Evolutionary conservation across 2,797 vertebrate genomes (phyloP).

Genomic region (Hephaestus fuliginosus): DNA sequence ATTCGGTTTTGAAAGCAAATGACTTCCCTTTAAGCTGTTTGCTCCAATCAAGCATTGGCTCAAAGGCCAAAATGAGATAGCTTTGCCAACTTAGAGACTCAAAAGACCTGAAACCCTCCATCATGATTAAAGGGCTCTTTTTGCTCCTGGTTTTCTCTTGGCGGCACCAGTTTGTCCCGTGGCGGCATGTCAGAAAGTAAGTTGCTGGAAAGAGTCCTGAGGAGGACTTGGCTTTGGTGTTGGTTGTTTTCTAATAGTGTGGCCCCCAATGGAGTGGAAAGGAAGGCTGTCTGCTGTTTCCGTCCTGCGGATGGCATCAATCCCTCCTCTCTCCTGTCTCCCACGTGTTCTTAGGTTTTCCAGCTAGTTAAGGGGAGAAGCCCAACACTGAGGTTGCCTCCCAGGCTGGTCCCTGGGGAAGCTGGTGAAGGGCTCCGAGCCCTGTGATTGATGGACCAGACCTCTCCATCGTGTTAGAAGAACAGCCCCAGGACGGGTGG

Average conservation of each 20-base stretch:
- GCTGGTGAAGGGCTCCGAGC: slow-evolving; percentile 61
- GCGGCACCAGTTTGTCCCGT: slow-evolving; percentile 63
- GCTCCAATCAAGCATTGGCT: slow-evolving; percentile 70
- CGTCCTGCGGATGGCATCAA: slow-evolving; percentile 51
- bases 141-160: slow-evolving; percentile 56
- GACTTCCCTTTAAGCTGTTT: slow-evolving; percentile 56
- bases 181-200: slow-evolving; percentile 56
- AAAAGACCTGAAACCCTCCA: slow-evolving; percentile 53
- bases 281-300: slow-evolving; percentile 51
- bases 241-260: slow-evolving; percentile 59
- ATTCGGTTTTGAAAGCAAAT: slow-evolving; percentile 64
- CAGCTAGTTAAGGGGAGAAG: slow-evolving; percentile 48
- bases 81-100: slow-evolving; percentile 55
- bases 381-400: slow-evolving; percentile 58
- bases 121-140: slow-evolving; percentile 69
- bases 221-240: slow-evolving; percentile 54
- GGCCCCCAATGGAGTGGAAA: slow-evolving; percentile 54
- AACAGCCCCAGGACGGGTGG: slow-evolving; percentile 67
- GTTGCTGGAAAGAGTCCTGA: slow-evolving; percentile 59
- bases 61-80: slow-evolving; percentile 49
- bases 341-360: slow-evolving; percentile 59
- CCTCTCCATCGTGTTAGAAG: slow-evolving; percentile 47
- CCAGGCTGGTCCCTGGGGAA: slow-evolving; percentile 57
- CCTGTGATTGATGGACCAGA: slow-evolving; percentile 75
- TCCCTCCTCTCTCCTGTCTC: slow-evolving; percentile 53